Base-by-base conservation (phyloP, 1,140 invertebrate species). In the Ips nitidus region DNA sequence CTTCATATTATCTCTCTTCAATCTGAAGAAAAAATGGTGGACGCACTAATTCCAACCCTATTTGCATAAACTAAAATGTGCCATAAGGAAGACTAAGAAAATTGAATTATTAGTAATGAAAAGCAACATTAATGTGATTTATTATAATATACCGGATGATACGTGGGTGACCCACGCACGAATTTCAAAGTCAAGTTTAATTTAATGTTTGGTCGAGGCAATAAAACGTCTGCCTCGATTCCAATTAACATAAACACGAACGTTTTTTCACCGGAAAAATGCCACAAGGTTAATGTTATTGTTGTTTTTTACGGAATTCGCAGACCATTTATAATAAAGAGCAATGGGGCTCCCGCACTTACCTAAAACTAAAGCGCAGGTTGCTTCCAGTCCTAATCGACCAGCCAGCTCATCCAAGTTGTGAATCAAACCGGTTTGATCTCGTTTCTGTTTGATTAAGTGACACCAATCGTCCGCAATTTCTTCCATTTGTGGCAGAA, bases 401-500 rank as follows among this genome's bases (percentile, higher is more conserved):
- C 91, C 90, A 2, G 89, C 88, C 47, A 92, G 83, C 47, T 90
- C 86, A 66, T 93, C 88, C 73, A 94, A 90, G 52, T 86, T 85
- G 1, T 75, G 71, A 1, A 91, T 84, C 8, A 85, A 79, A 50
- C 81, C 80, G 7, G 78, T 78, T 0, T 83, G 74, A 0, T 79
- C 71, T 62, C 84, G 79, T 55, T 87, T 81, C 66, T 84, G 82
- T 36, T 80, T 78, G 6, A 85, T 79, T 36, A 94, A 77, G 38
- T 85, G 82, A 7, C 92, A 84, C 76, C 95, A 92, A 80, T 94
- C 92, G 71, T 94, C 90, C 37, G 89, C 88, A 37, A 95, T 90
- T 55, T 81, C 82, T 76, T 93, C 90, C 39, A 94, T 80, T 60
- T 90, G 86, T 0, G 92, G 91, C 65, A 94, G 83, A 77, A 94